phyloP scores from a whole-genome alignment of 2,113 vertebrate species.

The Ailuropoda melanoleuca region DNA sequence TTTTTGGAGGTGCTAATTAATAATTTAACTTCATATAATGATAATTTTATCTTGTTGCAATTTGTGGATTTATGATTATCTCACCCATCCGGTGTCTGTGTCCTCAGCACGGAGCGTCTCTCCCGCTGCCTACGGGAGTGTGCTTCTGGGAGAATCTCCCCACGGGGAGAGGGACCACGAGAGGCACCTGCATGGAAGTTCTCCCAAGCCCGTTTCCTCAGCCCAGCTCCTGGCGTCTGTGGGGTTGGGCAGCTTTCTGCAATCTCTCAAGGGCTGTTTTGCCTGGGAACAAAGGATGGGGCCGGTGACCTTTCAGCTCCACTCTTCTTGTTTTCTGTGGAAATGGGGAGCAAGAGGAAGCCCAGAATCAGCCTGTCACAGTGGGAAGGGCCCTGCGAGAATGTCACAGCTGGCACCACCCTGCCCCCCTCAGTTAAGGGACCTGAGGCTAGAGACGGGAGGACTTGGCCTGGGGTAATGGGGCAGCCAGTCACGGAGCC shows the following conservation, averaged over 20 bases:
- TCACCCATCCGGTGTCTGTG: slow-evolving; percentile 68
- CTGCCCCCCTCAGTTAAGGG: neutral
- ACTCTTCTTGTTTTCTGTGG: neutral
- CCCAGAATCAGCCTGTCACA: neutral
- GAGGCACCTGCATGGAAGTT: neutral
- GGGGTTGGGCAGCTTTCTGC: neutral
- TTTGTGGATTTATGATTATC: slow-evolving; percentile 75
- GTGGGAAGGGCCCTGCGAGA: neutral
- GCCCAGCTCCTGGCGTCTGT: neutral
- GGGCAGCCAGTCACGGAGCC: neutral
- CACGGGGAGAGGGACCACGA: neutral
- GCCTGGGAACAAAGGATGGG: neutral
- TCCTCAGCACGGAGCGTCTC: neutral
- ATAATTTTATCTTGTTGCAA: slow-evolving; percentile 78
- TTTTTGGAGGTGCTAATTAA: slow-evolving; percentile 81
- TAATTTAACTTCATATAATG: slow-evolving; percentile 79
- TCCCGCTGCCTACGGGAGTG: neutral
- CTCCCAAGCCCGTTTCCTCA: neutral
- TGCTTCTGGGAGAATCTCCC: neutral
- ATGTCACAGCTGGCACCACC: neutral
- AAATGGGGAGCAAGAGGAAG: neutral
- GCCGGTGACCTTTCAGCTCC: neutral
- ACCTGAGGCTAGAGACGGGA: neutral
- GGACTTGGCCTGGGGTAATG: no score
- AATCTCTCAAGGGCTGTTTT: neutral